Conservation (phyloP, 2,888 invertebrate species). For the Aphidoletes aphidimyza region DNA sequence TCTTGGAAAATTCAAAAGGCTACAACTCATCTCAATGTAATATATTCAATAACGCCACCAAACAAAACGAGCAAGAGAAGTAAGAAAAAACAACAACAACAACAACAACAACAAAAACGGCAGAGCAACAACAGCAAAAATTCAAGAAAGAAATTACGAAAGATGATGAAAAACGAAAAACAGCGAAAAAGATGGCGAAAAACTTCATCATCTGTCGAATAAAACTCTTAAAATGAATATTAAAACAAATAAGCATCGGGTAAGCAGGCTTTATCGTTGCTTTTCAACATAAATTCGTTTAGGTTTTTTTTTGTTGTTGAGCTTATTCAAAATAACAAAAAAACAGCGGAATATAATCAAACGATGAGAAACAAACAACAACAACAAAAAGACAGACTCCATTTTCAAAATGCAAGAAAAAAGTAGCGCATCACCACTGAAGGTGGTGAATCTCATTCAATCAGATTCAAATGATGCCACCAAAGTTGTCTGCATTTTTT, state of each 20-base stretch:
- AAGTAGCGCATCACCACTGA: not conserved
- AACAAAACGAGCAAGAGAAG: too few species aligned
- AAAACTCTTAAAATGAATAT: not conserved
- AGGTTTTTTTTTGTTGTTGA: not conserved
- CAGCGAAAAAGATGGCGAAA: not conserved
- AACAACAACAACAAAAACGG: not conserved
- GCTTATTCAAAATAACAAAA: not conserved
- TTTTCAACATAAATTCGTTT: not conserved
- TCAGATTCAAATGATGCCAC: not conserved
- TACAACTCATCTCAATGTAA: not conserved
- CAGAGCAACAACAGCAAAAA: not conserved
- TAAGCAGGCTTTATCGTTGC: too few species aligned
- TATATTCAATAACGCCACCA: too few species aligned
- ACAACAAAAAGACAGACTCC: not conserved
- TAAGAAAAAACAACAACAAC: not conserved
- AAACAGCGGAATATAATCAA: not conserved
- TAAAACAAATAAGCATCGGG: conserved; percentile 1
- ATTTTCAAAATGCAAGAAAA: not conserved
- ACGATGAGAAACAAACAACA: not conserved
- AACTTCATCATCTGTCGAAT: not conserved
- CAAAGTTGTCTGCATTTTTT: not conserved
- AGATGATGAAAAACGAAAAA: not conserved
- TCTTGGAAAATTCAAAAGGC: not conserved
- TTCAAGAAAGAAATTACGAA: not conserved
- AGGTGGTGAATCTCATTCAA: not conserved